phyloP scores from a whole-genome alignment of 2,797 vertebrate genomes.

The Pangasius mekongensis region DNA sequence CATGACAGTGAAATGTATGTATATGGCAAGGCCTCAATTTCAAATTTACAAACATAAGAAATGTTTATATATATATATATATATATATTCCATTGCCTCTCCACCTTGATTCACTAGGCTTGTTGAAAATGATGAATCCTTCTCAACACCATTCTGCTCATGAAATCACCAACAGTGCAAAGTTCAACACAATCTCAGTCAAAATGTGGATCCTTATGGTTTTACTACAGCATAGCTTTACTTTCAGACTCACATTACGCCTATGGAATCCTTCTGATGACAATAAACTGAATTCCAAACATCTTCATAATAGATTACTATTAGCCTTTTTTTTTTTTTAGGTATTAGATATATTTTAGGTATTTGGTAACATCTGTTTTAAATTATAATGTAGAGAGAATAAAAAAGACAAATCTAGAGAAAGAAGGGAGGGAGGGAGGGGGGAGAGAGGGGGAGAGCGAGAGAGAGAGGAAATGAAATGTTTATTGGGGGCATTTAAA shows the following conservation, averaged over 20 bases:
- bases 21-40: slow-evolving; percentile 60
- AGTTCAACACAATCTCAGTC: background rate
- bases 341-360: background rate
- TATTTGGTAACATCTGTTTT: slow-evolving; percentile 53
- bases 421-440: slow-evolving; percentile 49
- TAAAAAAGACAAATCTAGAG: background rate
- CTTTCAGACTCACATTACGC: background rate
- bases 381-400: slow-evolving; percentile 53
- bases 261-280: background rate
- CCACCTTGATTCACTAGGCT: slow-evolving; percentile 13
- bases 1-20: slow-evolving; percentile 79
- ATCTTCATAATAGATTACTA: slow-evolving; percentile 11
- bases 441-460: slow-evolving; percentile 49
- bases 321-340: slow-evolving; percentile 9
- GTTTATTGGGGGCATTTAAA: slow-evolving; percentile 32
- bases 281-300: background rate
- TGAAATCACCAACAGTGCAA: slow-evolving; percentile 30
- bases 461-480: background rate
- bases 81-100: slow-evolving; percentile 39
- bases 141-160: slow-evolving; percentile 1
- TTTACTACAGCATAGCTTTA: slow-evolving; percentile 27
- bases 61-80: slow-evolving; percentile 3
- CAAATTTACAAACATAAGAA: slow-evolving; percentile 66
- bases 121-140: slow-evolving; percentile 20
- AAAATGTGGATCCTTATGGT: background rate